phyloP scores from a whole-genome alignment of 92 coral and sea anemone genomes.

The Epizoanthus scotinus region DNA sequence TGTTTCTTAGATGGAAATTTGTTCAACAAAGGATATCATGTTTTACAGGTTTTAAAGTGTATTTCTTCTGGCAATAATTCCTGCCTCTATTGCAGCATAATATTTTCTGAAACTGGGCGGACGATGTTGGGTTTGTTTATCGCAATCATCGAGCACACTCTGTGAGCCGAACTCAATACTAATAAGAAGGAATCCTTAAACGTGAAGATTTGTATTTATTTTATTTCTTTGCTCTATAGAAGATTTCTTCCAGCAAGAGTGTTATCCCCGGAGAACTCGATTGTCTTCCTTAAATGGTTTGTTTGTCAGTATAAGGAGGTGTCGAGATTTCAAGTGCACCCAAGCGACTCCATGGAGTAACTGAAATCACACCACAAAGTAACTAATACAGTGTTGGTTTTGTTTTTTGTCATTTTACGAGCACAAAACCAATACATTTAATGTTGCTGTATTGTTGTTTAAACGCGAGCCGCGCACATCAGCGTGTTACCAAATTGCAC shows the following conservation, averaged over 20 bases:
- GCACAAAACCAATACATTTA: constrained; percentile 44
- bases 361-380: constrained; percentile 10
- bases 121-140: neutral
- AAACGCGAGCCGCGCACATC: constrained; percentile 9
- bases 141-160: neutral
- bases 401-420: neutral
- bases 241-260: constrained; percentile 19
- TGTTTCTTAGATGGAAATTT: neutral
- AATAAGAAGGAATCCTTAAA: neutral
- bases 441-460: constrained; percentile 30
- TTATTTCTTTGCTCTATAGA: neutral
- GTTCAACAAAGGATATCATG: neutral
- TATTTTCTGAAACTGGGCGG: constrained; percentile 19
- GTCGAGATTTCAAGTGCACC: constrained; percentile 20
- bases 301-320: constrained; percentile 5
- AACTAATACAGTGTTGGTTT: constrained; percentile 19
- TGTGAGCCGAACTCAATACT: neutral
- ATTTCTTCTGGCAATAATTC: neutral
- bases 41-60: neutral
- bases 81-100: neutral
- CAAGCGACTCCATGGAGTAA: constrained; percentile 8
- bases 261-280: constrained; percentile 20
- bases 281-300: constrained; percentile 8
- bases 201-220: neutral
- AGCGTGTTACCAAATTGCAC: constrained; percentile 37